phyloP scores from a whole-genome alignment of 2,113 vertebrate genomes.

The Apeltes quadracus region DNA sequence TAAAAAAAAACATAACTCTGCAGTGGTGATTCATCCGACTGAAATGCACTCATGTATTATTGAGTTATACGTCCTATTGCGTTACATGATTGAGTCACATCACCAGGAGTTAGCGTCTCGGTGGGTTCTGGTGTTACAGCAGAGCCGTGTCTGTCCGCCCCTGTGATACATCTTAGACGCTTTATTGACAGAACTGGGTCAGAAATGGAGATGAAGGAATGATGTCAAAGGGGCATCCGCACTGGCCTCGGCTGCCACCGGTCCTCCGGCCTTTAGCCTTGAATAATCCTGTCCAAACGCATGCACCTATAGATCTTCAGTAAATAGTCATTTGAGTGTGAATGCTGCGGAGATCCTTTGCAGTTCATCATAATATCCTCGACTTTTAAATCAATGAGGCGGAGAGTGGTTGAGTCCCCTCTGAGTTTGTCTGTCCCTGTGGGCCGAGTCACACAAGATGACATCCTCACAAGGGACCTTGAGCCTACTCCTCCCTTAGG shows the following conservation, averaged over 20 bases:
- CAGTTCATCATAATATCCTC: constrained; percentile 54
- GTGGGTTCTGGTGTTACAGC: constrained; percentile 42
- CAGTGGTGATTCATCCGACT: constrained; percentile 5
- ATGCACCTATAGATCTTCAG: constrained; percentile 20
- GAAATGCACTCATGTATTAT: constrained; percentile 1
- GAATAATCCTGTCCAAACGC: constrained; percentile 25
- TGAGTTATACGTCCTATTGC: constrained; percentile 11
- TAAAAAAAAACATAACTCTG: no score
- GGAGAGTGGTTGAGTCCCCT: constrained; percentile 52
- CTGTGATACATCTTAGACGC: constrained; percentile 41
- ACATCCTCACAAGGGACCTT: constrained; percentile 73
- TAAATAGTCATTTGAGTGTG: constrained; percentile 30
- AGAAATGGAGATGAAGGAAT: constrained; percentile 66
- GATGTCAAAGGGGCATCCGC: constrained; percentile 53
- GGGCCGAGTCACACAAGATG: constrained; percentile 68
- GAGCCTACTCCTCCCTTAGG: constrained; percentile 66
- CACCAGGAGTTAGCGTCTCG: constrained; percentile 35
- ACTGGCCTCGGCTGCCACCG: constrained; percentile 26
- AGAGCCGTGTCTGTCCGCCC: constrained; percentile 59
- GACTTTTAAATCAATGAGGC: constrained; percentile 70
- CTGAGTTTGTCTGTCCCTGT: constrained; percentile 63
- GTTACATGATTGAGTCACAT: constrained; percentile 42
- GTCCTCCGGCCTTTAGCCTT: constrained; percentile 35
- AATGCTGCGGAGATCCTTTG: constrained; percentile 18
- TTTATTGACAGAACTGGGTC: constrained; percentile 71